Base-by-base conservation (phyloP, 2,113 vertebrate genomes). In the Climacteris rufus region DNA sequence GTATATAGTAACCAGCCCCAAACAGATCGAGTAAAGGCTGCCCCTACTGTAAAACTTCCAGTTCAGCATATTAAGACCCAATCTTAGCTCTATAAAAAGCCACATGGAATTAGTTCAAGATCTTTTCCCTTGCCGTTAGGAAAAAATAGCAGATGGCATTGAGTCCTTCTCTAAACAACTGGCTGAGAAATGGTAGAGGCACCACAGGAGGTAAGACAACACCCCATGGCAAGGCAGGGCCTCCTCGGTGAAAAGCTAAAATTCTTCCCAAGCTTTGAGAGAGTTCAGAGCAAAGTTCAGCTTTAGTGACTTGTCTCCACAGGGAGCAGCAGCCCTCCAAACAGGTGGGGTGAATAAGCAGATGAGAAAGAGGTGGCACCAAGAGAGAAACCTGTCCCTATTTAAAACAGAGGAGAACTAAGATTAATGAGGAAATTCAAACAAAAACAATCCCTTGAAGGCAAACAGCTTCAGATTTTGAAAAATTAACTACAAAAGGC, bases 61-160 rank as follows among this genome's bases (percentile, higher is more conserved):
- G 30, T 77, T 85, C 47, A 1, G 83, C 78, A 89, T 54, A 70
- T 60, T 66, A 71, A 81, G 95, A 91, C 64, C 64, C 39, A 89
- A 19, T 63, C 90, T 90, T 63, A 56, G 93, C 64, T 93, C 92
- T 94, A 92, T 94, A 95, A 96, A 95, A 97, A 94, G 94, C 86
- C 37, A 47, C 6, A 9, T 21, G 60, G 92, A 86, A 66, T 83
- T 83, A 59, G 63, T 66, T 93, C 47, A 70, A 77, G 92, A 70
- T 83, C 47, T 87, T 59, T 59, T 90, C 66, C 76, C 90, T 93
- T 92, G 91, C 94, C 60, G 22, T 50, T 60, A 83, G 83, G 60
- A 78, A 92, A 95, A 95, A 93, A 93, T 83, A 96, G 92, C 85
- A 77, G 68, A 77, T 88, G 71, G 68, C 42, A 59, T 20, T 2